These are phyloP conservation scores for Drosophila tropicalis DNA, from an alignment of 1,140 invertebrate species.

Conservation along the genomic window DNA sequence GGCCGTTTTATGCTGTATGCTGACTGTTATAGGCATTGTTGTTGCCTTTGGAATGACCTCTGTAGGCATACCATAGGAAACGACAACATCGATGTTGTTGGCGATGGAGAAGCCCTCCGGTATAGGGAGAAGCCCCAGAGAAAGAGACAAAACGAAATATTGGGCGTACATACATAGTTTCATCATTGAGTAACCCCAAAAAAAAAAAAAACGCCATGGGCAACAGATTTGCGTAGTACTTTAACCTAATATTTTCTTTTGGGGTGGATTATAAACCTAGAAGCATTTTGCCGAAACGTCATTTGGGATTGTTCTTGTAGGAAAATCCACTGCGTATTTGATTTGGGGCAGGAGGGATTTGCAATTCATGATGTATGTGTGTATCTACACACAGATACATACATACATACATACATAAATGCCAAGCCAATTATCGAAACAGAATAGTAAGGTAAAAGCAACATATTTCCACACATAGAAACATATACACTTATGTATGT, in stretches of 20 bases:
- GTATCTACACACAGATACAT: not conserved
- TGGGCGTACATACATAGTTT: slow-evolving; percentile 46
- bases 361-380: not conserved
- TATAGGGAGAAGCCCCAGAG: not conserved
- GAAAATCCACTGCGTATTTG: slow-evolving; percentile 64
- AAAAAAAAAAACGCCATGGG: slow-evolving; percentile 37
- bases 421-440: slow-evolving; percentile 19
- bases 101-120: not conserved
- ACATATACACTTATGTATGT: too few species aligned
- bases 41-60: slow-evolving; percentile 83
- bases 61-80: slow-evolving; percentile 62
- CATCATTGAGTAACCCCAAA: slow-evolving; percentile 57
- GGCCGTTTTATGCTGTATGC: slow-evolving; percentile 49
- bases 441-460: not conserved
- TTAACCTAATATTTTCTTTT: slow-evolving; percentile 39
- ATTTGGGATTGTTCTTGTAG: slow-evolving; percentile 47
- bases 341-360: slow-evolving; percentile 20
- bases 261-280: slow-evolving; percentile 62
- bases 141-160: slow-evolving; percentile 3
- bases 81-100: slow-evolving; percentile 22
- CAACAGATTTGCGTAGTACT: slow-evolving; percentile 59
- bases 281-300: slow-evolving; percentile 49
- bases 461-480: not conserved
- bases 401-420: not conserved
- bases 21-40: slow-evolving; percentile 70